Evolutionary conservation across 2,113 vertebrate genomes (phyloP), one percentile per base, ranked within the genome.

Genomic region (Myotis yumanensis): DNA sequence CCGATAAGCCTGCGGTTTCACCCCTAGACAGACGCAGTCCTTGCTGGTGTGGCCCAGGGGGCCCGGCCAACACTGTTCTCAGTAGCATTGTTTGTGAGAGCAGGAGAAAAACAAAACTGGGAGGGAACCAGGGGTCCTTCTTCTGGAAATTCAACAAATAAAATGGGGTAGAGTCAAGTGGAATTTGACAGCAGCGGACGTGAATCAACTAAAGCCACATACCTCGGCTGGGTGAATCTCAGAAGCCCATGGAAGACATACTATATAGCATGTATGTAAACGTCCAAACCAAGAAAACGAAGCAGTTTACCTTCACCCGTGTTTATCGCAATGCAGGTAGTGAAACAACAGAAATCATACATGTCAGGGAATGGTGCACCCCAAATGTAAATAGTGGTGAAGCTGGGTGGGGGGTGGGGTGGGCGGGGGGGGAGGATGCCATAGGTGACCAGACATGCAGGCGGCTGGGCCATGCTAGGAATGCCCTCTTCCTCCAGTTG

Each of bases 401-500:
- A 28, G 37, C 11, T 4, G 7, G 43, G 25, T 12, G 11, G 15
- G n/a, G 43, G 12, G 8, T 3, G 1, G 54, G 54, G 18, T 3
- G 37, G 37, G 37, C 3, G 37, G 51, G 20, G 15, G 11, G 15
- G n/a, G 43, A 10, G 8, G 5, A 14, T 4, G 4, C 22, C 4
- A 7, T 4, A 8, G 18, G 32, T 28, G 68, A 16, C 1, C 32
- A 51, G 62, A 40, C 6, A 28, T 9, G 3, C 23, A 10, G 40
- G 23, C 1, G 1, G 1, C 59, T 10, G 15, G 22, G 7, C 6
- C 0, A 0, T 0, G 1, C 20, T 57, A 57, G 80, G 46, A 91
- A 43, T 0, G 0, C 25, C 32, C 20, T 9, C 0, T 51, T 25
- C 52, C 57, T 40, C 23, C 81, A 16, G 43, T 0, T 66, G 64